These are phyloP conservation scores for Cyaniris semiargus DNA, from an alignment of 2,888 invertebrate genomes.

Conservation along the genomic window DNA sequence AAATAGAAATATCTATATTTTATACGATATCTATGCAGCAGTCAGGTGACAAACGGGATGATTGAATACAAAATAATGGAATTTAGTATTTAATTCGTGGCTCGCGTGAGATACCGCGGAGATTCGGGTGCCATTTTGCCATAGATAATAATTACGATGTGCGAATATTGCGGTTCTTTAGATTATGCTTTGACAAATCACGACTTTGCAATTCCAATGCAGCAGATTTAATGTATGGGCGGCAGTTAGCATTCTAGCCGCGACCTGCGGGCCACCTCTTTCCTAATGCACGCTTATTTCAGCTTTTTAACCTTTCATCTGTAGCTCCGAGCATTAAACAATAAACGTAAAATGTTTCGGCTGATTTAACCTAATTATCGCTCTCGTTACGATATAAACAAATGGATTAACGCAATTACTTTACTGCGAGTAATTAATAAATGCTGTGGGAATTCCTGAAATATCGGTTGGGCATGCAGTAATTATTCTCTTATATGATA, in stretches of 20 bases:
- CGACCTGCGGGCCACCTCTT: constrained; percentile 80
- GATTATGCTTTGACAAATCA: constrained; percentile 81
- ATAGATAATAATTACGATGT: constrained; percentile 80
- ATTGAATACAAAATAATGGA: constrained; percentile 30
- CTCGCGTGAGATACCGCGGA: constrained; percentile 60
- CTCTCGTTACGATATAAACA: constrained; percentile 34
- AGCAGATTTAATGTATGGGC: constrained; percentile 80
- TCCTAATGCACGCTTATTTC: constrained; percentile 81
- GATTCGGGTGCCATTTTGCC: constrained; percentile 76
- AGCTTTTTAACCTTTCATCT: constrained; percentile 81
- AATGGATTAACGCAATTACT: constrained; percentile 8
- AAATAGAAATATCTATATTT: not conserved
- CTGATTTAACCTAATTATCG: constrained; percentile 58
- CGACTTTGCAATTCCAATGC: constrained; percentile 81
- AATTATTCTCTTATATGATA: not conserved
- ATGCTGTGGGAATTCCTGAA: not conserved
- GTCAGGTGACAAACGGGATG: constrained; percentile 18
- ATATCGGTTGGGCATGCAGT: not conserved
- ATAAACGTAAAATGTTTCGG: constrained; percentile 66
- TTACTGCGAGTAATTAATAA: constrained; percentile 3
- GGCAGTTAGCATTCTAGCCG: constrained; percentile 80
- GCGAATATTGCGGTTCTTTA: constrained; percentile 79
- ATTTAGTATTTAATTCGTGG: constrained; percentile 39
- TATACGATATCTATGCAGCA: not conserved
- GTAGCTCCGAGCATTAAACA: constrained; percentile 73